phyloP scores from a whole-genome alignment of 2,797 vertebrate species.

The Vireo griseus region DNA sequence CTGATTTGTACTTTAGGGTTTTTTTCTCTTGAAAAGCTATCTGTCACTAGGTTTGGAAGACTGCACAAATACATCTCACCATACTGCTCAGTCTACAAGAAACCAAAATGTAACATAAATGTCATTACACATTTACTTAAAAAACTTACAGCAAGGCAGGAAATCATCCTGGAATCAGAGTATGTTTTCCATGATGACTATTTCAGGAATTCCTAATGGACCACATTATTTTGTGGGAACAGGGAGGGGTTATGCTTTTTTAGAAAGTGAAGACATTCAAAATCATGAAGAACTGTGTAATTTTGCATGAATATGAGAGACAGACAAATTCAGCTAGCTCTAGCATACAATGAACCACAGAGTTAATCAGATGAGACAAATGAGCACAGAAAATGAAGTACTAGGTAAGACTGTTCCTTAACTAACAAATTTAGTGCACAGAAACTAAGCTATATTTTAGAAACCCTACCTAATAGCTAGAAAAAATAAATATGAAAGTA shows the following conservation, averaged over 20 bases:
- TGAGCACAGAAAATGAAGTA: background rate
- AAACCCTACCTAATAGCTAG: background rate
- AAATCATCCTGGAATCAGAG: background rate
- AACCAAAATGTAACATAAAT: background rate
- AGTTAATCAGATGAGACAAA: background rate
- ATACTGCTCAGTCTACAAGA: background rate
- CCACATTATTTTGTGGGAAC: rapidly evolving
- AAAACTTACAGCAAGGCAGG: background rate
- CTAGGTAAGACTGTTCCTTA: background rate
- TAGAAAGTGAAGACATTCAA: background rate
- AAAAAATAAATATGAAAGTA: background rate
- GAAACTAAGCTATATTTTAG: background rate
- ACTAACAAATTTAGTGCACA: background rate
- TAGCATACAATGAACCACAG: background rate
- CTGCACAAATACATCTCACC: background rate
- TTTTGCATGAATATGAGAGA: background rate
- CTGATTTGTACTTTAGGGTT: background rate
- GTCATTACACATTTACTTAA: background rate
- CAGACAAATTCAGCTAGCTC: background rate
- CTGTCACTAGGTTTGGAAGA: background rate
- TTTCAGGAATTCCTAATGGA: background rate
- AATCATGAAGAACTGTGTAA: background rate
- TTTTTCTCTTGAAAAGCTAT: background rate
- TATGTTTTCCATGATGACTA: background rate
- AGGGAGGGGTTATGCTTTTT: background rate